Evolutionary conservation across 2,113 vertebrate genomes (phyloP), one percentile per base, ranked within the genome.

Genomic region (Nematolebias whitei): DNA sequence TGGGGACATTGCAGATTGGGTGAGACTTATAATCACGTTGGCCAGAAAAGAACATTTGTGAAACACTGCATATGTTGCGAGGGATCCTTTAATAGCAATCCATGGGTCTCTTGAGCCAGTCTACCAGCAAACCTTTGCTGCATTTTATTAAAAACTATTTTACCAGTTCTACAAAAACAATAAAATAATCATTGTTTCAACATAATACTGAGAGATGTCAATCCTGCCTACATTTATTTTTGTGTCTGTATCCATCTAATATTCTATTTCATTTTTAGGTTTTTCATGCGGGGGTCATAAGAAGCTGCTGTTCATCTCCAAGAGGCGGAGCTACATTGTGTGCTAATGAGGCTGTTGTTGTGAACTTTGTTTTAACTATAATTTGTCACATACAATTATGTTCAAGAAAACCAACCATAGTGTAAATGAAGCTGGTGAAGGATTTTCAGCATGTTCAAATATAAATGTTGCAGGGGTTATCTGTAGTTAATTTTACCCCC

Each of bases 321-420:
- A 35, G 32, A 35, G 32, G 9, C 1, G 9, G 32, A 4, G 11
- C 40, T 16, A 12, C 3, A 16, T 59, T 23, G 2, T 43, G 23
- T 43, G 16, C 40, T 44, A 12, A 59, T 43, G 12, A 43, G 18
- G 9, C 12, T 4, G 7, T 26, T 58, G 44, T 43, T 43, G 55
- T 11, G 38, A 58, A 24, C n/a, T n/a, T n/a, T n/a, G 24, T 58
- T 58, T 26, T 20, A 9, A 23, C 8, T 15, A 26, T 16, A 18
- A 26, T 12, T 18, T 58, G 55, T 58, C 55, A 58, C 55, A 24
- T 23, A 18, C 11, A 6, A 24, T 58, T 58, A 58, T 14, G 43
- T 9, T 43, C 55, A 58, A 22, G 39, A 14, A 43, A 58, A 58
- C 39, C 39, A 26, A 58, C 13, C 55, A 40, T 41, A 23, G 22